Evolutionary conservation across 2,888 invertebrate genomes (phyloP).

Genomic region (Bembecia ichneumoniformis): DNA sequence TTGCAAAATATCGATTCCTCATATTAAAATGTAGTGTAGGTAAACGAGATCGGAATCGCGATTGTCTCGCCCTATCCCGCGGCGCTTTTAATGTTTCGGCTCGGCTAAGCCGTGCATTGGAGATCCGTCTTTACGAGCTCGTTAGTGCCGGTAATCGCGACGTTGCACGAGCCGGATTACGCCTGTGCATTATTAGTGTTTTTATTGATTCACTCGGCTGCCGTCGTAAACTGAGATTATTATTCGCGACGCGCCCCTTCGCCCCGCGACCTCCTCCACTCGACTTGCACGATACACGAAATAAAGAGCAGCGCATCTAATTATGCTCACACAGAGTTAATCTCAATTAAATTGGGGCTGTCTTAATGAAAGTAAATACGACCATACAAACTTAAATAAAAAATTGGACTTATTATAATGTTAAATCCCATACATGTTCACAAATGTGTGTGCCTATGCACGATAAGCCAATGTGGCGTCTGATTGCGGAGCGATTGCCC

Average conservation of each 20-base stretch:
- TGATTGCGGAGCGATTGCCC: no score
- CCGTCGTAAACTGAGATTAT: conserved; percentile 72
- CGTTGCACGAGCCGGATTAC: conserved; percentile 67
- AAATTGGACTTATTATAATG: no score
- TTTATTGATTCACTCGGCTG: conserved; percentile 73
- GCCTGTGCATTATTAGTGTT: conserved; percentile 72
- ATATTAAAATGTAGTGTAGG: not conserved
- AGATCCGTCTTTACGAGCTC: conserved; percentile 70
- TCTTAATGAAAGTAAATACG: no score
- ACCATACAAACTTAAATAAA: no score
- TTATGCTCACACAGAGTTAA: not conserved
- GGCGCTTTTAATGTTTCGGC: conserved; percentile 32
- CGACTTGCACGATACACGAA: conserved; percentile 24
- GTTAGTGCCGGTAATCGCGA: conserved; percentile 69
- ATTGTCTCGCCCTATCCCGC: conserved; percentile 17
- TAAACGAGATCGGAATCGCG: not conserved
- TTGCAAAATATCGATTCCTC: no score
- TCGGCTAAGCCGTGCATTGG: conserved; percentile 62
- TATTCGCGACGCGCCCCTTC: conserved; percentile 58
- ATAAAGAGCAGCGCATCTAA: not conserved
- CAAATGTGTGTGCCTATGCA: no score
- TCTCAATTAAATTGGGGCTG: no score
- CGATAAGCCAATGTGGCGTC: no score
- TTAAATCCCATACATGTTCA: no score
- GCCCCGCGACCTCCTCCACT: conserved; percentile 36